Percentiles rank a stretch among this genome's conserved stretches.
Evolutionary conservation across 2,797 vertebrate genomes (phyloP).

Genomic region (Acipenser oxyrinchus): DNA sequence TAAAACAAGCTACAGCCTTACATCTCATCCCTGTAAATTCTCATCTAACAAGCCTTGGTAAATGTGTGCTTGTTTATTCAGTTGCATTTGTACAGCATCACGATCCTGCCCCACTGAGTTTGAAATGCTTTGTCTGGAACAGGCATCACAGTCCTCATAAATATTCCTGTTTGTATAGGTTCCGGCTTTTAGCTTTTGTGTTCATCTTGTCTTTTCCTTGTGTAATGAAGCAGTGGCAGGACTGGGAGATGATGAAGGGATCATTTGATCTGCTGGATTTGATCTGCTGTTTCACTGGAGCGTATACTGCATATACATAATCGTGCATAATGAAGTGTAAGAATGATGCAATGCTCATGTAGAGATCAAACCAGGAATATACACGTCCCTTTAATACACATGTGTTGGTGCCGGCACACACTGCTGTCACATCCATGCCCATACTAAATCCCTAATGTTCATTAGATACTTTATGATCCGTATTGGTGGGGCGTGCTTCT

Average conservation of each 20-base stretch:
- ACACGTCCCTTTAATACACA: neutral
- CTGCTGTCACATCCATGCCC: too few relatives aligned
- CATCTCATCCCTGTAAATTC: neutral
- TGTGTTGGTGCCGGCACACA: neutral
- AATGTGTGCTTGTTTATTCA: neutral
- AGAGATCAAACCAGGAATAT: neutral
- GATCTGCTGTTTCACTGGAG: neutral
- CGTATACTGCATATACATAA: neutral
- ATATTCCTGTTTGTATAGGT: neutral
- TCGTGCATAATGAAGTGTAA: conserved; percentile 9
- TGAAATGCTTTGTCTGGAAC: neutral
- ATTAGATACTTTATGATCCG: too few relatives aligned
- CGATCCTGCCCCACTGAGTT: neutral
- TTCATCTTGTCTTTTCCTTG: neutral
- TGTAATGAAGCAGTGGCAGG: neutral
- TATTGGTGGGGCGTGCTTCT: too few relatives aligned
- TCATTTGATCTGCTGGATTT: conserved; percentile 11
- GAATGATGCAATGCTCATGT: conserved; percentile 3
- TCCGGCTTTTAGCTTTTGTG: neutral
- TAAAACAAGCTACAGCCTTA: neutral
- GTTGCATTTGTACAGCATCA: neutral
- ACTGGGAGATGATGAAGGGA: neutral
- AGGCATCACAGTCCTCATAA: neutral
- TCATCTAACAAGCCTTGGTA: neutral
- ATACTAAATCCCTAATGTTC: too few relatives aligned